Conservation (phyloP, 2,113 vertebrate genomes). For the Hippopotamus amphibius region DNA sequence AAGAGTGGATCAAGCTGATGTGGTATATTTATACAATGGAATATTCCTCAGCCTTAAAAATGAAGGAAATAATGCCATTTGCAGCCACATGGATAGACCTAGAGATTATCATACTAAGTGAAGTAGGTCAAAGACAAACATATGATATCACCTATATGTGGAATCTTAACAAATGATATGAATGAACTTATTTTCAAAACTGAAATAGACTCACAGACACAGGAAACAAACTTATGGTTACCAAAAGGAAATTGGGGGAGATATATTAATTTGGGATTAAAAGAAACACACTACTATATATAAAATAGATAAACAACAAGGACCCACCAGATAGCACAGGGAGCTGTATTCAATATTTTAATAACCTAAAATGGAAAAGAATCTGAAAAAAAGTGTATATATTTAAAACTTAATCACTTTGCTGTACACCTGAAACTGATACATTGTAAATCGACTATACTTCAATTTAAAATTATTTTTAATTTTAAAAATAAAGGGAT, state of each 20-base stretch:
- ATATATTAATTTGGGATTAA: neutral
- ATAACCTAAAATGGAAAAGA: neutral
- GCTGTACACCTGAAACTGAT: neutral
- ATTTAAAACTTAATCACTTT: neutral
- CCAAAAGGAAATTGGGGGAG: neutral
- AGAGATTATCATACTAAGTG: neutral
- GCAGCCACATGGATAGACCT: neutral
- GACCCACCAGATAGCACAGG: too few species aligned
- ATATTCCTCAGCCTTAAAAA: neutral
- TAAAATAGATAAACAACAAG: neutral
- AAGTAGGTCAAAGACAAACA: neutral
- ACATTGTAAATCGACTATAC: neutral
- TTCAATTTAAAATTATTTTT: rapidly evolving
- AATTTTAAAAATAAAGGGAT: neutral
- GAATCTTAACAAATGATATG: neutral
- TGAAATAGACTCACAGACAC: neutral
- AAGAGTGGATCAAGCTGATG: neutral
- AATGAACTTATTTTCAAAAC: neutral
- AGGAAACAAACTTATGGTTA: neutral
- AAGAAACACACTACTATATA: neutral
- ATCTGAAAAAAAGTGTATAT: neutral
- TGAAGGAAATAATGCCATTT: neutral
- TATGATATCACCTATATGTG: neutral
- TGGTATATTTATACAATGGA: neutral
- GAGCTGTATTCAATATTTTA: neutral